Base-by-base conservation (phyloP, 2,888 invertebrate species). In the Minunthozetes semirufus region DNA sequence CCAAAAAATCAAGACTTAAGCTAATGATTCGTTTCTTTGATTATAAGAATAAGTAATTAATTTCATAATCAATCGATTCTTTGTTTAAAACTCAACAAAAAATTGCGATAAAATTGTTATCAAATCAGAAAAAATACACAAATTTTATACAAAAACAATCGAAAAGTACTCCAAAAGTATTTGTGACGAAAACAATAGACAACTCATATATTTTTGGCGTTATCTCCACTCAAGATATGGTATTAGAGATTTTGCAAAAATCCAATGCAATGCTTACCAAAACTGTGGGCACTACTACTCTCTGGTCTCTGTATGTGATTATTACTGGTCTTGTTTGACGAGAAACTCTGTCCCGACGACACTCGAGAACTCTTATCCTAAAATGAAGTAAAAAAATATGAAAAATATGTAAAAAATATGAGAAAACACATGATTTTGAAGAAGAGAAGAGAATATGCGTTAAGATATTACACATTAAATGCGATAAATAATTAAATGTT, bases 231-330 rank as follows among this genome's bases (percentile, higher is more conserved):
- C 8, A 50, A 53, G 25, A 3, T 22, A 42, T 42, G 42, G 42
- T 42, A 42, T 42, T 42, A 42, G 42, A 9, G 42, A n/a, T 53
- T 53, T 53, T 19, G 53, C 53, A 6, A 53, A 17, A 48, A 75
- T 6, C 42, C 42, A 27, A 71, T 72, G 33, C 48, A 66, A 76
- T 50, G 78, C 80, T 80, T 79, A 80, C 79, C 79, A 76, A 76
- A 92, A 81, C 42, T 13, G 11, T 42, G 91, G 80, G 92, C 91
- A 86, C 91, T 92, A 86, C 91, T 92, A 83, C 91, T 89, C 84
- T 93, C 92, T 83, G 91, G 89, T 84, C 92, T 76, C 13, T 56
- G 13, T 46, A 70, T 88, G 81, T 90, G 87, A 81, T 89, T 89
- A 86, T 90, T 42, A 42, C 42, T 86, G 87, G 53, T 53, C 53